Base-by-base conservation (phyloP, 2,113 vertebrate species). In the Albula glossodonta region DNA sequence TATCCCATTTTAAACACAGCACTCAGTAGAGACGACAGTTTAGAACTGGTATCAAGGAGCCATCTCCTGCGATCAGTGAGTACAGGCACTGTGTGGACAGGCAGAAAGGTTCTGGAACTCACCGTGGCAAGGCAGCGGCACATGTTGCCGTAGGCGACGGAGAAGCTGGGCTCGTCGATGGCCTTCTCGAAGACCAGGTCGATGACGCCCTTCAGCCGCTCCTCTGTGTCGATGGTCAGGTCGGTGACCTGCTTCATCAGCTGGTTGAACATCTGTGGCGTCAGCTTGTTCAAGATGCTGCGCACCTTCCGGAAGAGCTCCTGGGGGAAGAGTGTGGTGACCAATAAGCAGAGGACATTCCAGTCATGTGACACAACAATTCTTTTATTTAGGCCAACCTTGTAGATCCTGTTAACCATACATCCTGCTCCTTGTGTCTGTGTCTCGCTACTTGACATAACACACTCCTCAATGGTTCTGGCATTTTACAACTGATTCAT, bases 161-260 rank as follows among this genome's bases (percentile, higher is more conserved):
- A 99, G 94, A 99, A 99, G 94, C 97, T 97, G 88, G 98, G 98
- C 83, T 99, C 98, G 0, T 97, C 97, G 48, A 99, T 98, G 87
- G 98, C 98, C 93, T 99, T 99, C 96, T 99, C 98, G 2, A 99
- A 99, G 88, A 99, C 97, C 89, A 99, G 96, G 94, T 99, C 98
- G 0, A 99, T 99, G 92, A 98, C 96, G 57, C 98, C 98, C 88
- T 99, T 99, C 84, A 99, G 96, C 87, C 98, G 95, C 92, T 99
- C 98, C 90, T 99, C 98, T 0, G 98, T 99, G 90, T 99, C 98
- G 84, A 99, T 98, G 0, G 96, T 96, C 89, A 99, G 95, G 22
- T 98, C 98, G 0, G 95, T 96, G 90, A 99, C 98, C 90, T 99
- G 98, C 90, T 99, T 99, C 97, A 99, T 99, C 31, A 99, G 95